Evolutionary conservation across 2,113 vertebrate species (phyloP).

Genomic region (Morone saxatilis): DNA sequence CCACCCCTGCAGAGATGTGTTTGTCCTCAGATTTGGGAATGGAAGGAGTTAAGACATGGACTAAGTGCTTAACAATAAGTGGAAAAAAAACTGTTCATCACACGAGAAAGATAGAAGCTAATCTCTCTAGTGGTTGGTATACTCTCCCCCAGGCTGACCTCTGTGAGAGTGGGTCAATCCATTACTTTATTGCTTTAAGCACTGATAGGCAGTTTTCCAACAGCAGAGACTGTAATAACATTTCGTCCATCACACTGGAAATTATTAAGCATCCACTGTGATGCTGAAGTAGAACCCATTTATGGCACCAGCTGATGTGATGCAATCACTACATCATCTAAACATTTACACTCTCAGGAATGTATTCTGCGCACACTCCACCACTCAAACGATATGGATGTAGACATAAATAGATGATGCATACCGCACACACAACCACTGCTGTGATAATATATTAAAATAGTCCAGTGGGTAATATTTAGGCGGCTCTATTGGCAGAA

Average conservation of each 20-base stretch:
- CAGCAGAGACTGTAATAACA: slow-evolving; percentile 4
- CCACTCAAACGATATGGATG: background rate
- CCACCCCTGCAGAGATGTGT: slow-evolving; percentile 21
- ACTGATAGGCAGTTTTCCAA: slow-evolving; percentile 38
- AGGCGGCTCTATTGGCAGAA: no score
- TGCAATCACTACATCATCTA: background rate
- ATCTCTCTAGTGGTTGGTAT: slow-evolving; percentile 26
- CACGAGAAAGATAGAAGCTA: slow-evolving; percentile 30
- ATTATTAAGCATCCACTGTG: background rate
- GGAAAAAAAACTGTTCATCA: slow-evolving; percentile 1
- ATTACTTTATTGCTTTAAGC: slow-evolving; percentile 57
- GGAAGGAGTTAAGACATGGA: background rate
- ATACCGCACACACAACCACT: background rate
- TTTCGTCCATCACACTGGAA: slow-evolving; percentile 22
- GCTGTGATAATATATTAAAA: no score
- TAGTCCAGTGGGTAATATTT: no score
- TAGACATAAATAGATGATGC: slow-evolving; percentile 18
- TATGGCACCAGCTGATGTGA: slow-evolving; percentile 12
- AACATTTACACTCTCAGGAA: slow-evolving; percentile 35
- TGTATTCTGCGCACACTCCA: slow-evolving; percentile 9
- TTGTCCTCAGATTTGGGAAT: slow-evolving; percentile 8
- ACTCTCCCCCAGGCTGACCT: slow-evolving; percentile 34
- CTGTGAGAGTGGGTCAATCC: slow-evolving; percentile 44
- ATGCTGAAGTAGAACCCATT: slow-evolving; percentile 1
- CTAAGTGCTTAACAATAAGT: slow-evolving; percentile 25